These are phyloP conservation scores for Hemicentrotus pulcherrimus DNA, from an alignment of 35 echinoderm and acorn worm species.

Conservation along the genomic window DNA sequence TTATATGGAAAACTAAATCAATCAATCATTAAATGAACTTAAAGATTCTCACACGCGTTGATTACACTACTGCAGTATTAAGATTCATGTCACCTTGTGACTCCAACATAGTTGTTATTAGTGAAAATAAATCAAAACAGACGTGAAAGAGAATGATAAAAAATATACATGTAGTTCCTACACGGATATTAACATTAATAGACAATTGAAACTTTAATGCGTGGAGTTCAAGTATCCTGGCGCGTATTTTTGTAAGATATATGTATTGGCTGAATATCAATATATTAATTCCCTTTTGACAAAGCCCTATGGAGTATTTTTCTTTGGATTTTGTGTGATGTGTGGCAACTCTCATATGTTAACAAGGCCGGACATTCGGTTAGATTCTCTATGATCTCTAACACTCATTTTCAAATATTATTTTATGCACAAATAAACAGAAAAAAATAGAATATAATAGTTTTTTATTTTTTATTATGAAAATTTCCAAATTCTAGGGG, in stretches of 20 bases:
- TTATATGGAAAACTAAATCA: not conserved
- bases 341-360: not conserved
- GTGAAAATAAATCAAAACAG: not conserved
- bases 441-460: not conserved
- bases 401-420: not conserved
- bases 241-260: not conserved
- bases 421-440: not conserved
- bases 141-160: not conserved
- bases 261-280: not conserved
- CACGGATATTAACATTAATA: not conserved
- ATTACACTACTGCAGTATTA: not conserved
- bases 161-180: not conserved
- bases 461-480: too few species aligned
- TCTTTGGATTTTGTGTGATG: slow-evolving; percentile 3
- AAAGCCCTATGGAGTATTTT: not conserved
- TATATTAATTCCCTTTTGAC: not conserved
- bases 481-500: too few species aligned
- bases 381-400: not conserved
- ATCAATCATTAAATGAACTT: not conserved
- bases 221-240: not conserved
- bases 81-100: not conserved
- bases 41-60: not conserved
- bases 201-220: not conserved
- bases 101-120: not conserved
- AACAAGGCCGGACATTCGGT: not conserved